Percentiles rank a stretch among this genome's conserved stretches.
phyloP scores from a whole-genome alignment of 2,113 vertebrate species.

The Syngnathus floridae region DNA sequence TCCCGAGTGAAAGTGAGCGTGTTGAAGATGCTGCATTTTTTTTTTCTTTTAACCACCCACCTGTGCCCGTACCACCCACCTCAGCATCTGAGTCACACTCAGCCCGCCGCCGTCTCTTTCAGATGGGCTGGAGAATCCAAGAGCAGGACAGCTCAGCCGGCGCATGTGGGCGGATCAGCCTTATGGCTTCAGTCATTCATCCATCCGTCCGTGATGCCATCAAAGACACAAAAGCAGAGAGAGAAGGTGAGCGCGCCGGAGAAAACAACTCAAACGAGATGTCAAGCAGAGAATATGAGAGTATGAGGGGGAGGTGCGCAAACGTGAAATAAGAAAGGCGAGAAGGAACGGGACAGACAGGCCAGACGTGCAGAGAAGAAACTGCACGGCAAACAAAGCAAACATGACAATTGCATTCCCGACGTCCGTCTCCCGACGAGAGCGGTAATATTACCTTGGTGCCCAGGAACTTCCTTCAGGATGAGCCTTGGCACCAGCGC shows the following conservation, averaged over 20 bases:
- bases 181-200: conserved; percentile 70
- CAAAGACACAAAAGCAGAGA: conserved; percentile 53
- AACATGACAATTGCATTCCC: conserved; percentile 62
- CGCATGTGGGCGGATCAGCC: conserved; percentile 66
- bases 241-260: conserved; percentile 34
- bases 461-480: conserved; percentile 52
- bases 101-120: conserved; percentile 59
- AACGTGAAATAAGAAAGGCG: conserved; percentile 59
- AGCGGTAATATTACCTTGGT: conserved; percentile 55
- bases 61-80: conserved; percentile 71
- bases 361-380: conserved; percentile 53
- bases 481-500: conserved; percentile 49
- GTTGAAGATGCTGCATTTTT: conserved; percentile 66
- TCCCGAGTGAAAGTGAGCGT: conserved; percentile 62
- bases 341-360: conserved; percentile 61
- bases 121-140: conserved; percentile 65
- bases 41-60: conserved; percentile 76
- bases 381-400: conserved; percentile 62
- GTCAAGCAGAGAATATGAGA: conserved; percentile 63
- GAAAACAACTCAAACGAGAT: conserved; percentile 63
- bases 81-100: conserved; percentile 70
- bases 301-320: conserved; percentile 54
- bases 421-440: conserved; percentile 57
- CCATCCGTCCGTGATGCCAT: conserved; percentile 67
- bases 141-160: conserved; percentile 61